phyloP scores from a whole-genome alignment of 1,140 invertebrate genomes.

The Pseudomyrmex gracilis region DNA sequence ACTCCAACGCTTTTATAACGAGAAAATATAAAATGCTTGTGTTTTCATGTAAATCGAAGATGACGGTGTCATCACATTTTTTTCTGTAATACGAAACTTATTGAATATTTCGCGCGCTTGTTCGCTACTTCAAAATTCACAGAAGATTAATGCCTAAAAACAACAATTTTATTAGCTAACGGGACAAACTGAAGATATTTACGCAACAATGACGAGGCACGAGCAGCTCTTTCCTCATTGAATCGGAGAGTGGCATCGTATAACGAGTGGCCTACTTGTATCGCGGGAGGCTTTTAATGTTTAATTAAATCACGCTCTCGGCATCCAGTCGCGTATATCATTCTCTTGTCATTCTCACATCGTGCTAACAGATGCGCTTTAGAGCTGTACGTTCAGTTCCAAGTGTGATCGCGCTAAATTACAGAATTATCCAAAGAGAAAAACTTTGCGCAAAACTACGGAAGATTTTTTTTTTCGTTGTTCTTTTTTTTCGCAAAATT shows the following conservation, averaged over 20 bases:
- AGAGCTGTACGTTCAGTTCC: slow-evolving; percentile 8
- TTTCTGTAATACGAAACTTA: background rate
- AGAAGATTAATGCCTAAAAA: background rate
- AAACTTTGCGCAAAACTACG: background rate
- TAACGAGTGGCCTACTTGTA: slow-evolving; percentile 54
- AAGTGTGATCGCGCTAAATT: background rate
- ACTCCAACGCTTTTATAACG: background rate
- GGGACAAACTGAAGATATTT: slow-evolving; percentile 9
- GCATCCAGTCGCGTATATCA: slow-evolving; percentile 20
- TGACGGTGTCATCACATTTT: background rate
- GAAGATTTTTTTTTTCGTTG: background rate
- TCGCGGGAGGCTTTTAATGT: slow-evolving; percentile 41
- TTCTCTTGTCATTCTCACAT: slow-evolving; percentile 39
- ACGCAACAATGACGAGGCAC: slow-evolving; percentile 20
- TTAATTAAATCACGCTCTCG: slow-evolving; percentile 65
- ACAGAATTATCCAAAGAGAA: slow-evolving; percentile 9
- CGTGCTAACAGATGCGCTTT: slow-evolving; percentile 14
- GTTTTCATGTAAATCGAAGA: background rate
- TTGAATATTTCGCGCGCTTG: too few relatives aligned
- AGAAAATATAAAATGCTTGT: too few relatives aligned
- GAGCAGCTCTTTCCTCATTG: slow-evolving; percentile 8
- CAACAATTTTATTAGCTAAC: background rate
- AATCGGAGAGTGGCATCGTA: slow-evolving; percentile 28
- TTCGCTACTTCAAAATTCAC: background rate
- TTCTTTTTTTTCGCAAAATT: background rate